Base-by-base conservation (phyloP, 2,888 invertebrate species). In the Drosophila meridiana region DNA sequence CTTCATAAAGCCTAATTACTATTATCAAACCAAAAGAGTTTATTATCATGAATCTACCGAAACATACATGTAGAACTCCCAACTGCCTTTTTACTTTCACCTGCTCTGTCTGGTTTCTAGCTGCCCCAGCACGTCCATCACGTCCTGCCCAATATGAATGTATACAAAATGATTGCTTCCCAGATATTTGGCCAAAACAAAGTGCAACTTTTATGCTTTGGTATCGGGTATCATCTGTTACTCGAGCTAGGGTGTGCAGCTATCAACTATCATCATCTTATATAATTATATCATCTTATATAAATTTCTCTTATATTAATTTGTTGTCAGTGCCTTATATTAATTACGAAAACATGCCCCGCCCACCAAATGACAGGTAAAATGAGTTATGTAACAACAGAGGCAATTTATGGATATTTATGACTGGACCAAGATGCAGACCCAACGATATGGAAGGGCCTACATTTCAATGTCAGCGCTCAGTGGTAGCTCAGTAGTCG, bases 371-470 rank as follows among this genome's bases (percentile, higher is more conserved):
- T 79, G 85, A 62, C 85, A 89, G 84, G 86, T 89, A 56, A 79
- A 85, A 85, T 85, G 89, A 89, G 80, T 85, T 87, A 85, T 87
- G 83, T 48, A 57, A 26, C 50, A 74, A 61, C 59, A 45, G 61
- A 60, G 56, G 69, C 80, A 72, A 89, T 84, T 87, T 87, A 87
- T 85, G 83, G 69, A 82, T 79, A 84, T 89, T 84, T 89, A 84
- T 82, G 87, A 67, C 71, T 58, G 58, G 67, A 45, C 62, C 69
- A 69, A 78, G 78, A 73, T 73, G 55, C 62, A 45, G 28, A 64
- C 38, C 34, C 42, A 43, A 34, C 40, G 65, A 76, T 69, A 63
- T 43, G 40, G 45, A 11, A n/a, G 38, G 47, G 42, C 58, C 60
- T 58, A 42, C 64, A 30, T 9, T 52, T 56, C 63, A 47, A 52